Evolutionary conservation across 2,797 vertebrate species (phyloP).

Genomic region (Aldrovandia affinis): DNA sequence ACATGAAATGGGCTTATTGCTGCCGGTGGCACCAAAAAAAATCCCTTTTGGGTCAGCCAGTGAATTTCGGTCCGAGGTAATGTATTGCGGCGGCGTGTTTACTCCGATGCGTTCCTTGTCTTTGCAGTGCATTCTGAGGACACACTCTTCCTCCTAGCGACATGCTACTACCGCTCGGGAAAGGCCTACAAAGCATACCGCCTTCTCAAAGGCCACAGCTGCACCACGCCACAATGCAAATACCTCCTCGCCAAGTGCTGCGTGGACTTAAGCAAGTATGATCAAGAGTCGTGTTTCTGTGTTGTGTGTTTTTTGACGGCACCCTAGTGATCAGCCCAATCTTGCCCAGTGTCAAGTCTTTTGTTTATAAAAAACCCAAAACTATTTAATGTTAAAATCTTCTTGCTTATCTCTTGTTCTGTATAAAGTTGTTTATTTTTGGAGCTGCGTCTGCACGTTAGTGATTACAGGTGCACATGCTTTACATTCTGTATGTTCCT

Average conservation of each 20-base stretch:
- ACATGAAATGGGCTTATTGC: no score
- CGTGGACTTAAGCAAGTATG: conserved; percentile 96
- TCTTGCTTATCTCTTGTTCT: not conserved
- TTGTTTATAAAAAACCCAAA: no score
- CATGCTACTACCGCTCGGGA: conserved; percentile 96
- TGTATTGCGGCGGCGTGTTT: not conserved
- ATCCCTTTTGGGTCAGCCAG: no score
- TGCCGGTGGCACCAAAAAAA: no score
- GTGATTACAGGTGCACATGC: no score
- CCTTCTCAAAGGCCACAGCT: conserved; percentile 94
- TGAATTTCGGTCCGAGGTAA: not conserved
- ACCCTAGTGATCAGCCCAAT: no score
- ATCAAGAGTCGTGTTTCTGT: conserved; percentile 25
- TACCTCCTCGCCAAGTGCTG: conserved; percentile 97
- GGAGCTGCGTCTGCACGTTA: not conserved
- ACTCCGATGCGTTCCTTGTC: not conserved
- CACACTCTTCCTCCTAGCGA: conserved; percentile 91
- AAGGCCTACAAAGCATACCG: conserved; percentile 96
- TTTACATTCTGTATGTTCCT: no score
- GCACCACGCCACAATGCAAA: conserved; percentile 92
- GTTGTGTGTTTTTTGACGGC: not conserved
- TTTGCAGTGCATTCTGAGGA: conserved; percentile 87
- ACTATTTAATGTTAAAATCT: no score
- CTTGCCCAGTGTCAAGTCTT: no score
- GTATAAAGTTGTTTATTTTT: not conserved